Conservation (phyloP, 2,113 vertebrate species). For the Notechis scutatus region DNA sequence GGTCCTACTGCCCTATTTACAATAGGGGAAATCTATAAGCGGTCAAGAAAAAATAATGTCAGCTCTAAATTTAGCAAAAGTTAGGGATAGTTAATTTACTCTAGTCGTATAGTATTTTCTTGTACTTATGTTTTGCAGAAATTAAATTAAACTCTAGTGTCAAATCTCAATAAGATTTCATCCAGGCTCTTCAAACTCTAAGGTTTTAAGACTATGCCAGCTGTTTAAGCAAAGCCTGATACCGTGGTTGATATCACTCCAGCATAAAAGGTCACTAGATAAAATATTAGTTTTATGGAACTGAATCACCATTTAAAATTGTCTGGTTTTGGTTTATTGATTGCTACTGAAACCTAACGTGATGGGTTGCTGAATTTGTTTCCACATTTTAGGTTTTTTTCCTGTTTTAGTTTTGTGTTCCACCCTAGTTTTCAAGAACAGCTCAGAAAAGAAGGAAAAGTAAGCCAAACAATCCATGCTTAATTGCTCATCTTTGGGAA, state of each 20-base stretch:
- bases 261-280: neutral
- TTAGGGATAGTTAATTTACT: neutral
- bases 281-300: neutral
- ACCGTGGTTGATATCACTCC: neutral
- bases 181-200: neutral
- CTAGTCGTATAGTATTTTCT: neutral
- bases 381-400: neutral
- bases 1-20: neutral
- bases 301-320: neutral
- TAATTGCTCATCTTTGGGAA: neutral
- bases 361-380: neutral
- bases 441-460: neutral
- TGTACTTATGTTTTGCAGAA: neutral
- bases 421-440: neutral
- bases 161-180: neutral
- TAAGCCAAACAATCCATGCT: neutral
- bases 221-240: neutral
- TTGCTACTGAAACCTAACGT: neutral
- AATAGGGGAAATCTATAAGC: neutral
- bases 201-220: neutral
- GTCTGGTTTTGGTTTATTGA: neutral
- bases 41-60: neutral
- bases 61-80: neutral
- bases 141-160: neutral
- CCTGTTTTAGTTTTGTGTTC: neutral